A percentile compares a stretch with the other conserved stretches of the same genome.
phyloP scores from a whole-genome alignment of 2,888 invertebrate species.

The Lumbricus terrestris region DNA sequence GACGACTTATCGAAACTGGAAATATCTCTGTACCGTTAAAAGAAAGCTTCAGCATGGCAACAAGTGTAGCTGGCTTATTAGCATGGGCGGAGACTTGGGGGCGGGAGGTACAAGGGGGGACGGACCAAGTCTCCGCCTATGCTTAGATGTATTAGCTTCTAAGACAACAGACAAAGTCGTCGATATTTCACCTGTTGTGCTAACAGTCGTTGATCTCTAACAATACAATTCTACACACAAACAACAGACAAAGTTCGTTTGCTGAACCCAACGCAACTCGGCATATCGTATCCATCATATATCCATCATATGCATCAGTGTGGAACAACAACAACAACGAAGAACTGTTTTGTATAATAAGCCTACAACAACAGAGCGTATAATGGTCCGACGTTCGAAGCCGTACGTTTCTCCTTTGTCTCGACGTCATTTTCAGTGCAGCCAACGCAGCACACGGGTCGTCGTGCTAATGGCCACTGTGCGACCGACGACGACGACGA shows the following conservation, averaged over 20 bases:
- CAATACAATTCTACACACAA: background rate
- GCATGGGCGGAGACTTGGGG: too few relatives aligned
- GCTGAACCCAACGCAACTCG: background rate
- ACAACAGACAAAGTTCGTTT: background rate
- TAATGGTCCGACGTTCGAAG: too few relatives aligned
- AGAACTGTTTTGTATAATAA: background rate
- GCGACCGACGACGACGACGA: too few relatives aligned
- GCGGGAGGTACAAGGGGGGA: too few relatives aligned
- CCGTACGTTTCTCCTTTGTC: background rate
- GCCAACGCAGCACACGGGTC: background rate
- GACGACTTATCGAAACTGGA: background rate
- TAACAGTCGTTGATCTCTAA: background rate
- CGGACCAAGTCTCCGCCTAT: too few relatives aligned
- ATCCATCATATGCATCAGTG: background rate
- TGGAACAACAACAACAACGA: background rate
- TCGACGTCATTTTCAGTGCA: background rate
- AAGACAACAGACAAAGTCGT: background rate
- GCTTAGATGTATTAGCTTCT: too few relatives aligned
- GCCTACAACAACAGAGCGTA: too few relatives aligned
- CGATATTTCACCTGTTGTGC: background rate
- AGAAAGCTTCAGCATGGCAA: background rate
- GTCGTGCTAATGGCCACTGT: background rate
- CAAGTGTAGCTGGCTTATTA: background rate
- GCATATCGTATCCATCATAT: background rate
- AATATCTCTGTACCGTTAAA: background rate